A percentile compares a stretch with the other conserved stretches of the same genome.
phyloP scores from a whole-genome alignment of 1,140 invertebrate species.

The Apocrypta bakeri region DNA sequence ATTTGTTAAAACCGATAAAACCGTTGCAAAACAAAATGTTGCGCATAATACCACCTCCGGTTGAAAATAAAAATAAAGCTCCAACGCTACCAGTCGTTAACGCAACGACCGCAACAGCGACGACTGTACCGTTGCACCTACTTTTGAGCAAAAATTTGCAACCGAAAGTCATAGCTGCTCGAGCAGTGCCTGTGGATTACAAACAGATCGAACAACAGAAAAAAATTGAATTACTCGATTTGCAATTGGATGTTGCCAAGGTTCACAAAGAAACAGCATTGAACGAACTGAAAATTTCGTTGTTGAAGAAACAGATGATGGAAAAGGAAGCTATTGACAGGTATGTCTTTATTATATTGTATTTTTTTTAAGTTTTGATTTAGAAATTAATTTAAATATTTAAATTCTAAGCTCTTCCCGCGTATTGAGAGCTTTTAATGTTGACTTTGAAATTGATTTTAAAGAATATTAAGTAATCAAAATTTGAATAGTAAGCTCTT shows the following conservation, averaged over 20 bases:
- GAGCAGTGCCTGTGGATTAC: neutral
- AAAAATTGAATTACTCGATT: constrained; percentile 55
- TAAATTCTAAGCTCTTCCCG: too few relatives aligned
- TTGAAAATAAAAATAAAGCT: neutral
- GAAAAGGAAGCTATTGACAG: neutral
- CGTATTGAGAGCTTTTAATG: too few relatives aligned
- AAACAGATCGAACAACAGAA: constrained; percentile 57
- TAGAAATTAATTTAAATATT: too few relatives aligned
- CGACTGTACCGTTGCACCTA: neutral
- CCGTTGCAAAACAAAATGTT: neutral
- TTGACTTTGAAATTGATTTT: too few relatives aligned
- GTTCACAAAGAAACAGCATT: constrained; percentile 29
- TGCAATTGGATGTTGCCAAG: constrained; percentile 57
- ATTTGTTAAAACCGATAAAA: neutral
- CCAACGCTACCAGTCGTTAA: neutral
- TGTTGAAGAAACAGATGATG: neutral
- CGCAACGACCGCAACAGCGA: neutral
- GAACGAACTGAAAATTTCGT: neutral
- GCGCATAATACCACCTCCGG: neutral
- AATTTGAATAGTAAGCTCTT: too few relatives aligned
- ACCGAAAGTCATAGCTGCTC: neutral
- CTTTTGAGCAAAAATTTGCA: neutral
- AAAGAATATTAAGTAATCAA: too few relatives aligned
- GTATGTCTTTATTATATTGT: neutral
- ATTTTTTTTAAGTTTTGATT: too few relatives aligned